Percentiles rank a stretch among this genome's conserved stretches.
phyloP scores from a whole-genome alignment of 2,888 invertebrate genomes.

The Thymelicus acteon region DNA sequence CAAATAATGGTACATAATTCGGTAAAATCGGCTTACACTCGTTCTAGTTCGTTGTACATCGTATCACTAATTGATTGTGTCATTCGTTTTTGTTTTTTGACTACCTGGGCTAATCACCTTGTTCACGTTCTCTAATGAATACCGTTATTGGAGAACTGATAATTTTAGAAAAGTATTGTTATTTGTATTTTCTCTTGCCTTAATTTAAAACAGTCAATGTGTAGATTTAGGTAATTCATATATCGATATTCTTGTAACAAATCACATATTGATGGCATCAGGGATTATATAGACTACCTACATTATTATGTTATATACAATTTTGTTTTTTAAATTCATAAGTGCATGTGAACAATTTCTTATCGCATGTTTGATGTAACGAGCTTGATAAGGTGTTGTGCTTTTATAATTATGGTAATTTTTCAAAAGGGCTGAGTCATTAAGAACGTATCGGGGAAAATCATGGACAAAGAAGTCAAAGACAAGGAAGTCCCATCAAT shows the following conservation, averaged over 20 bases:
- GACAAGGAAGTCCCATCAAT: not conserved
- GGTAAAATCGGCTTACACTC: constrained; percentile 2
- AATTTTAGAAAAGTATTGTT: not conserved
- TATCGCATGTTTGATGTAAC: constrained; percentile 40
- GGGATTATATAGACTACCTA: not conserved
- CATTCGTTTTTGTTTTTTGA: not conserved
- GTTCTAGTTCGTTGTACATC: constrained; percentile 1
- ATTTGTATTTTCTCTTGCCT: not conserved
- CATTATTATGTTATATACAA: not conserved
- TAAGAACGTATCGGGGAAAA: not conserved
- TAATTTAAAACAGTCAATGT: no score
- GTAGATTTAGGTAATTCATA: no score
- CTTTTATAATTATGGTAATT: constrained; percentile 19
- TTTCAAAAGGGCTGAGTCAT: not conserved
- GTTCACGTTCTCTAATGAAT: not conserved
- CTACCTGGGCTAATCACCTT: not conserved
- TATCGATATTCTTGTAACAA: no score
- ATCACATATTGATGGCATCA: not conserved
- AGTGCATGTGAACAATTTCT: constrained; percentile 41
- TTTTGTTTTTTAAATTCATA: not conserved
- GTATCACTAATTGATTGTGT: constrained; percentile 18
- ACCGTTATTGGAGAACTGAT: not conserved
- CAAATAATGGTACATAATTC: not conserved
- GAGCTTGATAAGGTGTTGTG: constrained; percentile 40
- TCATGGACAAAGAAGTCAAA: not conserved